Conservation (phyloP, 2,797 vertebrate species). For the Apodemus agrarius region DNA sequence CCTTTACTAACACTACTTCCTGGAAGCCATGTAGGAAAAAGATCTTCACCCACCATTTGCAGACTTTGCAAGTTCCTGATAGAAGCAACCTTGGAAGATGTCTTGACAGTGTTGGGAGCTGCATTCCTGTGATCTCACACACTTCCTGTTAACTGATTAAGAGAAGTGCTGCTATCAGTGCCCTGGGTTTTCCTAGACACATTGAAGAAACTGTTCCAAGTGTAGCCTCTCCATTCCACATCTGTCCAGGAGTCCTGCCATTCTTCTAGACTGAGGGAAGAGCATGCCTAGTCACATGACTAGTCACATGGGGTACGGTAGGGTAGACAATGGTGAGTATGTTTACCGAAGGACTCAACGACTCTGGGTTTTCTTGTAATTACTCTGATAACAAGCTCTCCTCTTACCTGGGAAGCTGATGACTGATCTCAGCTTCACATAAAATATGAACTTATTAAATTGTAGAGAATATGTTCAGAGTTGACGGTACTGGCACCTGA, state of each 20-base stretch:
- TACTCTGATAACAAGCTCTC: neutral
- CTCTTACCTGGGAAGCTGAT: neutral
- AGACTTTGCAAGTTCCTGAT: neutral
- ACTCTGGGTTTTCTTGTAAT: neutral
- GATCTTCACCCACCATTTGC: neutral
- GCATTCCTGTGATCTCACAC: neutral
- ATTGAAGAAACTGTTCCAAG: neutral
- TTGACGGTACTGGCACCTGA: neutral
- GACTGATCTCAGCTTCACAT: neutral
- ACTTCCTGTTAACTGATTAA: neutral
- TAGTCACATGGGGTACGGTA: neutral
- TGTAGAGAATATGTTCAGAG: neutral
- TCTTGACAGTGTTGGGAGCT: neutral
- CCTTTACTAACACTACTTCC: neutral
- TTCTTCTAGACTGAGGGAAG: neutral
- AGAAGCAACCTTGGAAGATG: neutral
- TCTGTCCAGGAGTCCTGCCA: neutral
- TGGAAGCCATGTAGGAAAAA: neutral
- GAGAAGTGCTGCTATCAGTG: neutral
- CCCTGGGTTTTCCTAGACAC: neutral
- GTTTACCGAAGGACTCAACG: neutral
- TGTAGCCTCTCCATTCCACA: neutral
- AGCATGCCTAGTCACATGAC: neutral
- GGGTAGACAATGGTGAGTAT: neutral
- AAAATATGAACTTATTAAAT: neutral